phyloP scores from a whole-genome alignment of 2,797 vertebrate species.

The Tiaroga cobitis region DNA sequence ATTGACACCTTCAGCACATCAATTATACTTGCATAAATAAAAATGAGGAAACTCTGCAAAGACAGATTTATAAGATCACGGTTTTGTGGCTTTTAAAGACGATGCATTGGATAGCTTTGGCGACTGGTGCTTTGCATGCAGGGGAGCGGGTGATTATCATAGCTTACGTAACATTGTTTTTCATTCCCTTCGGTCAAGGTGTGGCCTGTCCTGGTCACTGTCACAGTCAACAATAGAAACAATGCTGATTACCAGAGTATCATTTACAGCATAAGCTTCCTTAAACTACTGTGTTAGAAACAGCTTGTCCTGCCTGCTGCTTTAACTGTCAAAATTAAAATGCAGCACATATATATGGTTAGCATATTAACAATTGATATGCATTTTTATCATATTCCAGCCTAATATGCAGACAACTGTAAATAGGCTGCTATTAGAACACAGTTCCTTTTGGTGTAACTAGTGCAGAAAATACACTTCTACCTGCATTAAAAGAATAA shows the following conservation, averaged over 20 bases:
- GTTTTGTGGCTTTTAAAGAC: conserved; percentile 29
- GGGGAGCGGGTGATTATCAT: conserved; percentile 43
- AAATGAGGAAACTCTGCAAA: background rate
- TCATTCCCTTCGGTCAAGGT: conserved; percentile 44
- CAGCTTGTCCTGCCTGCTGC: background rate
- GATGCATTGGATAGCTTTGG: conserved; percentile 23
- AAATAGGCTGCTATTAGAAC: background rate
- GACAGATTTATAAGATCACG: background rate
- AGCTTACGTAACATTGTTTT: conserved; percentile 50
- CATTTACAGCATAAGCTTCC: conserved; percentile 3
- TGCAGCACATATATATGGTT: background rate
- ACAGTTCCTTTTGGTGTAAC: background rate
- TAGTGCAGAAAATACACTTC: background rate
- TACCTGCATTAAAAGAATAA: background rate
- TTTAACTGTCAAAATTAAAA: background rate
- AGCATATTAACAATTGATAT: background rate
- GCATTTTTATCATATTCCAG: background rate
- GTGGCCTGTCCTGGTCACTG: conserved; percentile 43
- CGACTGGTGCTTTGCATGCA: conserved; percentile 40
- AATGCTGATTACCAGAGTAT: conserved; percentile 1
- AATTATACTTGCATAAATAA: background rate
- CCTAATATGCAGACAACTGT: background rate
- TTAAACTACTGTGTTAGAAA: background rate
- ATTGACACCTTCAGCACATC: background rate
- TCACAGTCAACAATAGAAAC: conserved; percentile 32